Evolutionary conservation across 1,140 invertebrate genomes (phyloP), one percentile per base, ranked within the genome.

Genomic region (Calliphora vicina): DNA sequence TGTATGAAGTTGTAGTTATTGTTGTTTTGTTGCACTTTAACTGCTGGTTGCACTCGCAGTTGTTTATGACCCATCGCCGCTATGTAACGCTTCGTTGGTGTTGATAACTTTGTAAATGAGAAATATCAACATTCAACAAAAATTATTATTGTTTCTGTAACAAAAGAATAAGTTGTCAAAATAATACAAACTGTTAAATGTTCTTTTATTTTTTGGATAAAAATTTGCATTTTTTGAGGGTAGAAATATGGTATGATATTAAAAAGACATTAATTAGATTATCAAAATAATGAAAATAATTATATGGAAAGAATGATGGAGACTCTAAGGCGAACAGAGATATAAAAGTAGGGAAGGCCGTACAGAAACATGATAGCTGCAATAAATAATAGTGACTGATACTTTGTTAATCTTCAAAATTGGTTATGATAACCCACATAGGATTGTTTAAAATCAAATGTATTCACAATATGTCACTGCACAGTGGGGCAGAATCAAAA

Each of bases 21-120:
- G 50, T 57, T 57, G 72, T 76, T 42, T 6, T 76, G 27, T 35
- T 76, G n/a, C 35, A 35, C 35, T 76, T 35, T 42, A 35, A 6
- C 29, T 76, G 73, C 35, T 76, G 73, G 35, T 76, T 35, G 35
- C 35, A 35, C 35, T 35, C 10, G 10, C 29, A 57, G 73, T 76
- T 74, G 72, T 74, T 74, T 27, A 10, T 76, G 29, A 42, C 73
- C 27, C n/a, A 76, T 20, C 9, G 73, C 27, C 73, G 72, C 26
- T 42, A 76, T 42, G 73, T 42, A 76, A 76, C 29, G 73, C 73
- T 76, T 42, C 73, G 29, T 17, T 76, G 73, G 73, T 76, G 73
- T 76, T 76, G 73, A 76, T 35, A 76, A 35, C 15, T 76, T 76
- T 76, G 17, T 76, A 76, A 76, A 29, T 76, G 73, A 76, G 29